A percentile compares a stretch with the other conserved stretches of the same genome.
Conservation (phyloP, 2,888 invertebrate genomes). For the Gandaritis pyraliata region DNA sequence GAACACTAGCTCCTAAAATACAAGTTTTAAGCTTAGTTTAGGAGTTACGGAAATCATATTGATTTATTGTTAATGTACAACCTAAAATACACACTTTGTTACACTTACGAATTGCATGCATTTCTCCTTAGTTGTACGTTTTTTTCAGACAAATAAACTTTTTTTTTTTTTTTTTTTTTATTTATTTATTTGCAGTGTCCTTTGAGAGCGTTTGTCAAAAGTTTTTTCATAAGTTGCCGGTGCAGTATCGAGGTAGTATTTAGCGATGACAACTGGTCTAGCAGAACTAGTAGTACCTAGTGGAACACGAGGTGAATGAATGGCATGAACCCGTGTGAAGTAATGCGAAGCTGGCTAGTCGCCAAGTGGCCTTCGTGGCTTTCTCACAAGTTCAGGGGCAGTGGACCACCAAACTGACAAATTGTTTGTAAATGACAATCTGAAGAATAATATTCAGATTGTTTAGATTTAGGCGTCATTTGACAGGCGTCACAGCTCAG, state of each 20-base stretch:
- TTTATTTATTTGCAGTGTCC: background rate
- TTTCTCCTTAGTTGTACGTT: too few relatives aligned
- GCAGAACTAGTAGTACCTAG: conserved; percentile 12
- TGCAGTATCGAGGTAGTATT: background rate
- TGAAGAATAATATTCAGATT: background rate
- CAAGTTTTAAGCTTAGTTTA: too few relatives aligned
- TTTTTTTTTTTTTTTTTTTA: background rate
- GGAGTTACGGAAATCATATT: too few relatives aligned
- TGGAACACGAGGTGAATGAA: conserved; percentile 30
- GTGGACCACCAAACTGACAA: conserved; percentile 2
- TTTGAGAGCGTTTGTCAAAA: conserved; percentile 3
- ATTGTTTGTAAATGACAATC: conserved; percentile 7
- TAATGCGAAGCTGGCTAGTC: conserved; percentile 19
- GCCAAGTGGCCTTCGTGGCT: conserved; percentile 22
- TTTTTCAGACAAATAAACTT: too few relatives aligned
- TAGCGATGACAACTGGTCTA: conserved; percentile 15
- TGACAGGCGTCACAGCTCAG: too few relatives aligned
- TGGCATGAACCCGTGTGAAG: conserved; percentile 9
- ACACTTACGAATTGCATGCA: too few relatives aligned
- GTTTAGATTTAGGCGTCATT: too few relatives aligned
- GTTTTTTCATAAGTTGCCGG: background rate
- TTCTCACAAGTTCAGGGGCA: conserved; percentile 26
- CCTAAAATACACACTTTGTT: too few relatives aligned
- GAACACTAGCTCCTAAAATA: too few relatives aligned
- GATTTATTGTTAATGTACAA: too few relatives aligned